phyloP scores from a whole-genome alignment of 2,113 vertebrate species.

The Cyanoliseus patagonus region DNA sequence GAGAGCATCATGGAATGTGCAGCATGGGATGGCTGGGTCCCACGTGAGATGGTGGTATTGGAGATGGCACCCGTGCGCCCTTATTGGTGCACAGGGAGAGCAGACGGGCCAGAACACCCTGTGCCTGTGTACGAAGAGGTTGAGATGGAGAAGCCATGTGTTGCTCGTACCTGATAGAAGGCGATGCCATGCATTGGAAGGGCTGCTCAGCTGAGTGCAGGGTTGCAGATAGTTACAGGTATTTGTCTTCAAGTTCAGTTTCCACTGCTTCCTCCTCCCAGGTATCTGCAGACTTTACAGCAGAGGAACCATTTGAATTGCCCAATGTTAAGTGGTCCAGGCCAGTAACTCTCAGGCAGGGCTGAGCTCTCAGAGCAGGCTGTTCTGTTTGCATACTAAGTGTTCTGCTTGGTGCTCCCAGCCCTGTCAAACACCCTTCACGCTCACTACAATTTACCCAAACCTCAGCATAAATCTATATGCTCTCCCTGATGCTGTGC shows the following conservation, averaged over 20 bases:
- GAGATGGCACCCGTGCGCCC: not conserved
- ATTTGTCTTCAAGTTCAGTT: not conserved
- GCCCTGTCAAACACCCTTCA: not conserved
- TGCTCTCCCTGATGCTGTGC: not conserved
- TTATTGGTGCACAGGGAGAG: not conserved
- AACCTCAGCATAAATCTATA: not conserved
- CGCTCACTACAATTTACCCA: not conserved
- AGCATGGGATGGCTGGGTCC: not conserved
- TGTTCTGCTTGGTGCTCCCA: not conserved
- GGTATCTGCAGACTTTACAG: not conserved
- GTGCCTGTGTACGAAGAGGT: rapidly evolving
- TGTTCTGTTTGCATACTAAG: not conserved
- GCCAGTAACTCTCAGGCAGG: not conserved
- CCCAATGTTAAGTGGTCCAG: rapidly evolving
- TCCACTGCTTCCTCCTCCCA: rapidly evolving
- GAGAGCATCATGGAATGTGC: rapidly evolving
- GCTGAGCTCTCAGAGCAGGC: not conserved
- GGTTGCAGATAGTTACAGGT: not conserved
- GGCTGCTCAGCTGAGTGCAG: not conserved
- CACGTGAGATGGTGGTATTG: not conserved
- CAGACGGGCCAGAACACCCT: not conserved
- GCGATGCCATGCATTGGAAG: not conserved
- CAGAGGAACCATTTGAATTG: not conserved
- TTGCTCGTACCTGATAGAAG: rapidly evolving
- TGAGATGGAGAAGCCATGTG: rapidly evolving